Evolutionary conservation across 2,888 invertebrate genomes (phyloP), one percentile per base, ranked within the genome.

Genomic region (Oscheius sp.): DNA sequence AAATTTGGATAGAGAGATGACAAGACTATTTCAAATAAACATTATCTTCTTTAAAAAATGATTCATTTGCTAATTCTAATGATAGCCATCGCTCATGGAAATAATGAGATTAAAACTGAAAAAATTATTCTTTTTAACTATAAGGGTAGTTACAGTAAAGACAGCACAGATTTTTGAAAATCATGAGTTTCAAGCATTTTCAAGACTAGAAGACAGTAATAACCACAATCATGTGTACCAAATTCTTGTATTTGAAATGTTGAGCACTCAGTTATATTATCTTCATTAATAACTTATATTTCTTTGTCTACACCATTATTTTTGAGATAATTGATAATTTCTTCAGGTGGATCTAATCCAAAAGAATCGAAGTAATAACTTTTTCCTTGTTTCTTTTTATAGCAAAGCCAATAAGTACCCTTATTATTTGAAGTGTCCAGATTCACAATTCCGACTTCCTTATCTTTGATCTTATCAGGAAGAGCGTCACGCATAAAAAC

Each of bases 371-470:
- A 61, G 61, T 61, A 61, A 61, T 61, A 61, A 55, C 55, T 20
- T n/a, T 33, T 27, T 39, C 39, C 37, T 29, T 53, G 17, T 34
- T 25, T 31, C 57, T 39, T 42, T 61, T 81, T 42, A 83, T 82
- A 25, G 76, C 77, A 45, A 72, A 70, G n/a, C 84, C 84, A 61
- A 84, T 83, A 17, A 85, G n/a, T n/a, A n/a, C n/a, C n/a, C n/a
- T 20, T 53, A 17, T 52, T 25, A 39, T 61, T 61, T 57, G 10
- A 23, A 23, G 55, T 20, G 25, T 55, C 55, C 8, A 55, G 55
- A 55, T 55, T 55, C 25, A 55, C 23, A 55, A 55, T 31, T 55
- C 55, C 55, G 25, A 55, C 55, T 55, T 55, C 55, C 29, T 55
- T 6, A 20, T 6, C 8, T 15, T 52, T 8, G 8, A 17, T 48